phyloP scores from a whole-genome alignment of 2,888 invertebrate species.

The Mythimna impura region DNA sequence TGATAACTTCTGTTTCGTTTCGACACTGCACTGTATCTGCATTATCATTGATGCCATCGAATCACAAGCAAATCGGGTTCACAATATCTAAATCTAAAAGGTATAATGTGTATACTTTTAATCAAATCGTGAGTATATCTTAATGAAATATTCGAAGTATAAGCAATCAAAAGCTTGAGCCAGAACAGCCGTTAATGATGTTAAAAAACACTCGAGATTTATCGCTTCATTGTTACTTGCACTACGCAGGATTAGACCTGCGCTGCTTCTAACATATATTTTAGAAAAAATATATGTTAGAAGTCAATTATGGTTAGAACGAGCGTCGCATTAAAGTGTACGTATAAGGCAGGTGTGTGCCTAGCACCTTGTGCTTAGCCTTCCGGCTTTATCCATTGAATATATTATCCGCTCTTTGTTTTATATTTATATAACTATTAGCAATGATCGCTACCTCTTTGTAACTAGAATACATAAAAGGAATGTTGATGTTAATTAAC shows the following conservation, averaged over 20 bases:
- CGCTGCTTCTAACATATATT: conserved; percentile 29
- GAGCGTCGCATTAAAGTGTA: conserved; percentile 69
- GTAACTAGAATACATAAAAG: conserved; percentile 44
- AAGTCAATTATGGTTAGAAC: conserved; percentile 64
- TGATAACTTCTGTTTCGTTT: background rate
- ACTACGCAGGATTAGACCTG: conserved; percentile 21
- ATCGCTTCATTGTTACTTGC: conserved; percentile 41
- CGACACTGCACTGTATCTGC: background rate
- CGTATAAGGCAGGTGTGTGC: conserved; percentile 79
- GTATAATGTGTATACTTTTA: background rate
- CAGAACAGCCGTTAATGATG: conserved; percentile 22
- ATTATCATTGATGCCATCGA: background rate
- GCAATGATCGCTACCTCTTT: conserved; percentile 46
- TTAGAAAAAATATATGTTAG: conserved; percentile 49
- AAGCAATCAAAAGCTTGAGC: conserved; percentile 21
- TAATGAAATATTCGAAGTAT: background rate
- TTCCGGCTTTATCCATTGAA: conserved; percentile 82
- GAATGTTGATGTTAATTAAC: conserved; percentile 36
- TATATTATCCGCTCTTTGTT: conserved; percentile 81
- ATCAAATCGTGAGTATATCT: background rate
- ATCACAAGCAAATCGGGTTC: background rate
- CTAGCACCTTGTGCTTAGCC: conserved; percentile 84
- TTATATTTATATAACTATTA: conserved; percentile 66
- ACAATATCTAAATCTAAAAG: background rate
- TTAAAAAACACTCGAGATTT: conserved; percentile 19